A percentile compares a stretch with the other conserved stretches of the same genome.
Conservation (phyloP, 2,797 vertebrate genomes). For the Enteromius mattozi region DNA sequence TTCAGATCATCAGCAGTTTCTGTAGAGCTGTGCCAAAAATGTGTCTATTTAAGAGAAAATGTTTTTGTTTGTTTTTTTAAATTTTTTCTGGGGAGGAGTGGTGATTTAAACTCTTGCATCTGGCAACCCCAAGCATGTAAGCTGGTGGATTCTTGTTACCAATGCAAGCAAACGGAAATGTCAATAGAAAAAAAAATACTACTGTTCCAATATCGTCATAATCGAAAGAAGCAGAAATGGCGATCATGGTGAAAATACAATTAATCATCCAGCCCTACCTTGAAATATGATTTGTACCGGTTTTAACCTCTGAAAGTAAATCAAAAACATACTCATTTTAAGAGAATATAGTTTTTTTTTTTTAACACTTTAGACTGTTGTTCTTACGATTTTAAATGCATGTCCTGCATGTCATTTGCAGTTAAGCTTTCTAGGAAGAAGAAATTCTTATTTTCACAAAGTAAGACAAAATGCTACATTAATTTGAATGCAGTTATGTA, state of each 20-base stretch:
- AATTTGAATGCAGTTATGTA: not conserved
- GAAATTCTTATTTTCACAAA: not conserved
- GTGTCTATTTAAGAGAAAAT: not conserved
- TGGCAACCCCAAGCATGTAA: not conserved
- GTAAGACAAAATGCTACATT: conserved; percentile 23
- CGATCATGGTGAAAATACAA: not conserved
- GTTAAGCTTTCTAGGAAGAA: conserved; percentile 7
- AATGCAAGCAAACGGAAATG: not conserved
- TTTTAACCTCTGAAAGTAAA: not conserved
- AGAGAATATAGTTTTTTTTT: too few relatives aligned
- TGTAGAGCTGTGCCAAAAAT: not conserved
- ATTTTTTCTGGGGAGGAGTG: not conserved
- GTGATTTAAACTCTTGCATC: not conserved
- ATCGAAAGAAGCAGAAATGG: not conserved
- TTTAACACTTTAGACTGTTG: not conserved
- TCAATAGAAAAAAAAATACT: not conserved
- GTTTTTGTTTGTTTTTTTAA: not conserved
- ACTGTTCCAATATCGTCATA: not conserved
- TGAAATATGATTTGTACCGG: not conserved
- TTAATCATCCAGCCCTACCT: not conserved
- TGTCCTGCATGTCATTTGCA: conserved; percentile 1
- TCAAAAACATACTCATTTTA: not conserved
- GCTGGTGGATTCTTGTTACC: not conserved
- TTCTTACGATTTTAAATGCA: not conserved
- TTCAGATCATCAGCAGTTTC: not conserved